Base-by-base conservation (phyloP, 1,140 invertebrate species). In the Ostrea edulis region DNA sequence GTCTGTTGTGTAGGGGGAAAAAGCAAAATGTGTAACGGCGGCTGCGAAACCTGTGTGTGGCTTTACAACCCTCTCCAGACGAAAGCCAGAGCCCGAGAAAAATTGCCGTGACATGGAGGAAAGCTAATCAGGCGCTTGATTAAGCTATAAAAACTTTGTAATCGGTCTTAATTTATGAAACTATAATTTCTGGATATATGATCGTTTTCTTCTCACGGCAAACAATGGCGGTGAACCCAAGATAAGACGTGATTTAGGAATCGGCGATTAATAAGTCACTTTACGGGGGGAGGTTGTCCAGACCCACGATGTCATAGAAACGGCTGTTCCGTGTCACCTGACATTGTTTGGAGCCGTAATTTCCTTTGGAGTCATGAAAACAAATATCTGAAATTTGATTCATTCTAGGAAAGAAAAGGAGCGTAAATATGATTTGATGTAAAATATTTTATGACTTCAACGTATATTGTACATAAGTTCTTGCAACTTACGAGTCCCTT, bases 171-270 rank as follows among this genome's bases (percentile, higher is more conserved):
- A 77, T 77, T 77, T 77, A 77, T 77, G 68, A 77, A 77, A 77
- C 68, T 77, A 77, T 77, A 77, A 77, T 77, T 77, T 77, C 68
- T 77, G 68, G 25, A 77, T 77, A 77, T 77, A 77, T 77, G 68
- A 77, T 77, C 68, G 25, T 77, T 77, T 77, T 35, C 68, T 77
- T 77, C 68, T 77, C 68, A 77, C 68, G 68, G 68, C 68, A 77
- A 77, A 77, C 68, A 77, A 77, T 77, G 68, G 68, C 22, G 55
- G 68, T 35, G 14, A 35, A 77, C 29, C 29, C 68, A 35, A 77
- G 68, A 77, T 77, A 77, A 77, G 68, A 35, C 25, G 68, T 77
- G 68, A 77, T 77, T 77, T 77, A 77, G 68, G 68, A 77, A 77
- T 77, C 35, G 68, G 68, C 68, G 25, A 77, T 77, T 77, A 77